phyloP scores from a whole-genome alignment of 2,888 invertebrate genomes.

The Rhodophaea formosa region DNA sequence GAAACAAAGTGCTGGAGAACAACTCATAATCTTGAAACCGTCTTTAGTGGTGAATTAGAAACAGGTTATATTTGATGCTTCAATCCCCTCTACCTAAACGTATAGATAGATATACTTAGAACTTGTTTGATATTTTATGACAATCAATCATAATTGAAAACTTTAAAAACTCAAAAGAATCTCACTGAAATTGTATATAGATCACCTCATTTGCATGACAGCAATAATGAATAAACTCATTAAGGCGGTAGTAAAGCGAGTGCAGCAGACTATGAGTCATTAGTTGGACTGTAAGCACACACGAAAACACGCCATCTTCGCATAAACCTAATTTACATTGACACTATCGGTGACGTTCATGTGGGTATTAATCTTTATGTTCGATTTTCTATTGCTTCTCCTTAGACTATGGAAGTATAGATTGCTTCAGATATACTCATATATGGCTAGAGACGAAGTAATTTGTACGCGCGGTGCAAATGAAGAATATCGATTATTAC shows the following conservation, averaged over 20 bases:
- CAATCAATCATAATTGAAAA: neutral
- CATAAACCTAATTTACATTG: neutral
- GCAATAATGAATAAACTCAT: neutral
- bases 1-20: no score
- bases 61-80: no score
- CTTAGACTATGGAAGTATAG: neutral
- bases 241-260: neutral
- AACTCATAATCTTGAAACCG: no score
- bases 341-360: neutral
- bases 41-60: no score
- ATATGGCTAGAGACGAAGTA: no score
- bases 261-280: neutral
- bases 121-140: neutral
- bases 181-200: neutral
- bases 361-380: neutral
- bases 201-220: neutral
- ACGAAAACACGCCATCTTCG: constrained; percentile 2
- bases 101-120: no score
- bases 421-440: neutral
- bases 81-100: no score
- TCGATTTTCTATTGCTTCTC: no score
- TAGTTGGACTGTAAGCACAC: neutral
- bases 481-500: no score
- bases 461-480: no score
- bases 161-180: neutral